phyloP scores from a whole-genome alignment of 2,113 vertebrate genomes.

The Neopipo cinnamomea region DNA sequence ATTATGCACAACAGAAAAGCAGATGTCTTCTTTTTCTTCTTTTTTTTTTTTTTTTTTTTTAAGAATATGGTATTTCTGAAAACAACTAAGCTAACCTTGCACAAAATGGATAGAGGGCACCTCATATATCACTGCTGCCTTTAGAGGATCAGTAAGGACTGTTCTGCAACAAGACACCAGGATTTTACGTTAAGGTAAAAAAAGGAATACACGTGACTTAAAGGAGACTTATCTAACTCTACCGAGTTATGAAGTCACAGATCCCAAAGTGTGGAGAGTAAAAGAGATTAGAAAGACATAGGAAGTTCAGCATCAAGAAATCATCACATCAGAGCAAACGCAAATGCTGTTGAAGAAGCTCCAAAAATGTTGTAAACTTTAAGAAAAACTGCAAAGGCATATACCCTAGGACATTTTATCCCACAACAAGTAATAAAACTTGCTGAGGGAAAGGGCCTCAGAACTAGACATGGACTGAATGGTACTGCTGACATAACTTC shows the following conservation, averaged over 20 bases:
- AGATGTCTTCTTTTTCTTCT: neutral
- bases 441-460: neutral
- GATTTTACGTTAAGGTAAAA: neutral
- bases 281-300: neutral
- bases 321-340: neutral
- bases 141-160: neutral
- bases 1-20: slow-evolving; percentile 44
- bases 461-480: neutral
- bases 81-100: neutral
- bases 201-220: neutral
- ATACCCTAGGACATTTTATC: neutral
- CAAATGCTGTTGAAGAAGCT: neutral
- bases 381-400: neutral
- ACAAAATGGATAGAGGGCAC: neutral
- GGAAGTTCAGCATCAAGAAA: neutral
- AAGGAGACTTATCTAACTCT: neutral
- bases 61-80: neutral
- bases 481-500: neutral
- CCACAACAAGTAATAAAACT: neutral
- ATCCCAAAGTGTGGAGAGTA: neutral
- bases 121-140: neutral
- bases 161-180: neutral
- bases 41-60: neutral
- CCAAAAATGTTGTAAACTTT: neutral
- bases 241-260: neutral